These are phyloP conservation scores for Globodera rostochiensis DNA, from an alignment of 1,140 invertebrate genomes.

Conservation along the genomic window DNA sequence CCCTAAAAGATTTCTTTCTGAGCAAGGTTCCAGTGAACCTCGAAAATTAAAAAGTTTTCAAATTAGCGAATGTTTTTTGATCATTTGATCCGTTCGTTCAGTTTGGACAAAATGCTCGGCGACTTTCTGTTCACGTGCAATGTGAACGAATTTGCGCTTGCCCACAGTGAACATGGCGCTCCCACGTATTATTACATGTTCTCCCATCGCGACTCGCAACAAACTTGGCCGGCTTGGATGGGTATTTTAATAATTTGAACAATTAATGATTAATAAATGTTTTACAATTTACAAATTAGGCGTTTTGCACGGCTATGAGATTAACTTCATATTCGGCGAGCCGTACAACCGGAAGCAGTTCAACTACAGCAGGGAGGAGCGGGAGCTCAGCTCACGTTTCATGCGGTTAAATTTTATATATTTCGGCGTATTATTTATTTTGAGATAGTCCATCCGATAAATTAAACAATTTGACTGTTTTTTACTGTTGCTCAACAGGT, in stretches of 20 bases:
- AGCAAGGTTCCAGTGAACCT: neutral
- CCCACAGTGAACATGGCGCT: conserved; percentile 61
- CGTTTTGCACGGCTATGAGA: conserved; percentile 82
- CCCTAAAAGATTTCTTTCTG: neutral
- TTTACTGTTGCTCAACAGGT: conserved; percentile 11
- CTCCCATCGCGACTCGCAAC: conserved; percentile 66
- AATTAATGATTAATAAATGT: neutral
- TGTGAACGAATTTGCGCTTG: conserved; percentile 81
- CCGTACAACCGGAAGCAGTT: conserved; percentile 78
- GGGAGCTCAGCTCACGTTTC: conserved; percentile 80
- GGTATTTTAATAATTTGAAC: conserved; percentile 68
- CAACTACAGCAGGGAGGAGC: conserved; percentile 78
- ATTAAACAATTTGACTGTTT: neutral
- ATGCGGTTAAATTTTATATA: conserved; percentile 73
- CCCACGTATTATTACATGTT: conserved; percentile 70
- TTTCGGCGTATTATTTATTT: no score
- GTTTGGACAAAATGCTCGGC: conserved; percentile 76
- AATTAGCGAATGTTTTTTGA: conserved; percentile 37
- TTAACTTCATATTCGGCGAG: conserved; percentile 90
- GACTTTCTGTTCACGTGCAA: conserved; percentile 95
- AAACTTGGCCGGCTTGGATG: conserved; percentile 91
- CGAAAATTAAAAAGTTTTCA: no score
- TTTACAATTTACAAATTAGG: conserved; percentile 17
- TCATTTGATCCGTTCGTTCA: conserved; percentile 44
- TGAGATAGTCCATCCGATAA: neutral